phyloP scores from a whole-genome alignment of 2,888 invertebrate species.

The Megaustenia siamemsis region DNA sequence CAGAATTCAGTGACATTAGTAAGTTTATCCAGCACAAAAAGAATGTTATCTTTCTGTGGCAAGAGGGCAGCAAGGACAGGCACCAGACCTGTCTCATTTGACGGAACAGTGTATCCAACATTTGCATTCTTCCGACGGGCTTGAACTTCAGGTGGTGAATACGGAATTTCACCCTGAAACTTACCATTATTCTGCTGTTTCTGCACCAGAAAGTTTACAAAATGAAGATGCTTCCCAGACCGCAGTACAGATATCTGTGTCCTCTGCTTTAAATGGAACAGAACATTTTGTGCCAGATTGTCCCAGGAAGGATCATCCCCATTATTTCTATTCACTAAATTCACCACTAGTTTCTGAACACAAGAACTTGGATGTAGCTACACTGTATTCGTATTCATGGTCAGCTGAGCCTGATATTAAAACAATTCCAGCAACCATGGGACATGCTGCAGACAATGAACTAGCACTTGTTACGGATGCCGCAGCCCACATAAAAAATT shows the following conservation, averaged over 20 bases:
- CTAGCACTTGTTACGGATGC: not conserved
- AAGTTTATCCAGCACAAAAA: constrained; percentile 70
- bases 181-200: not conserved
- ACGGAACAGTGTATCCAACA: constrained; percentile 1
- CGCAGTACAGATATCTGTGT: constrained; percentile 3
- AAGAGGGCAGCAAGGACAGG: not conserved
- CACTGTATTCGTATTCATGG: not conserved
- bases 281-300: constrained; percentile 2
- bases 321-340: not conserved
- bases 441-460: not conserved
- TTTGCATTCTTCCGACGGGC: constrained; percentile 23
- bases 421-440: not conserved
- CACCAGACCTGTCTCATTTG: not conserved
- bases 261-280: not conserved
- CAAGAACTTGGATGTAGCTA: constrained; percentile 16
- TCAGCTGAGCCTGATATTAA: constrained; percentile 15
- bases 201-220: not conserved
- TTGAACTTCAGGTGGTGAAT: not conserved
- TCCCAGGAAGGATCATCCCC: constrained; percentile 3
- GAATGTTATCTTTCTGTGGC: constrained; percentile 58
- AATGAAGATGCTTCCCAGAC: not conserved
- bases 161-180: not conserved
- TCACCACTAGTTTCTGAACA: not conserved
- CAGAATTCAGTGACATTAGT: constrained; percentile 68
- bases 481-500: not conserved